A percentile compares a stretch with the other conserved stretches of the same genome.
Conservation (phyloP, 1,140 invertebrate genomes). For the Drosophila jambulina region DNA sequence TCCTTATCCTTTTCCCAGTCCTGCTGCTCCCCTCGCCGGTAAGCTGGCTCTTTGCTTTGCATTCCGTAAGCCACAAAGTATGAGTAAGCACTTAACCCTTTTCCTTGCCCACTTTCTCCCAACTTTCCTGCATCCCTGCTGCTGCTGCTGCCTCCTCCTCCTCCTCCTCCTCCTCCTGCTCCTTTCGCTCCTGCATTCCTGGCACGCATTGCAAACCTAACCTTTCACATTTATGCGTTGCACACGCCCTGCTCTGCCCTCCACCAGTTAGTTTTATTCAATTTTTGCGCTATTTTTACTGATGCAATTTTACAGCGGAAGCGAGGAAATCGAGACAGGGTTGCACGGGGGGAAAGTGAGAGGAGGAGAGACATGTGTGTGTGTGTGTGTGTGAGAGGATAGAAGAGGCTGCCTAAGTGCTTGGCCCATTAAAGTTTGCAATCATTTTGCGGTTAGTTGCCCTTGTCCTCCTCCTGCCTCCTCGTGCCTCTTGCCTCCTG, state of each 20-base stretch:
- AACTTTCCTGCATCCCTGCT: background rate
- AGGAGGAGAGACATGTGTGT: background rate
- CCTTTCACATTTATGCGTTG: constrained; percentile 77
- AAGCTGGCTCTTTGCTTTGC: constrained; percentile 28
- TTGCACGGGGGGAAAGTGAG: constrained; percentile 4
- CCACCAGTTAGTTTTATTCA: constrained; percentile 76
- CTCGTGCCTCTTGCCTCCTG: background rate
- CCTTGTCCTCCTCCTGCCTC: constrained; percentile 5
- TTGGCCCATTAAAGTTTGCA: constrained; percentile 82
- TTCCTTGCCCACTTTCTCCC: constrained; percentile 19
- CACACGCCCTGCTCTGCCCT: constrained; percentile 2
- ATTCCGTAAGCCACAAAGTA: constrained; percentile 57
- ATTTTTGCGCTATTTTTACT: constrained; percentile 72
- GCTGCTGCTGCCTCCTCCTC: background rate
- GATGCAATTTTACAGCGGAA: constrained; percentile 68
- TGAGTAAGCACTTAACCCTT: constrained; percentile 60
- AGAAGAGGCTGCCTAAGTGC: constrained; percentile 65
- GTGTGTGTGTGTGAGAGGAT: background rate
- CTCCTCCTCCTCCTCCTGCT: too few species aligned
- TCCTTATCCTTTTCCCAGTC: background rate
- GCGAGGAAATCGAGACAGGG: constrained; percentile 42
- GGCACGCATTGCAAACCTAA: constrained; percentile 62
- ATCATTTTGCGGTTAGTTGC: constrained; percentile 74
- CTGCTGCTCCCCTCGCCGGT: background rate
- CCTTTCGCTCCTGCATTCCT: constrained; percentile 33